Percentiles rank a stretch among this genome's conserved stretches.
Evolutionary conservation across 2,113 vertebrate genomes (phyloP).

Genomic region (Cricetomys ansorgei): DNA sequence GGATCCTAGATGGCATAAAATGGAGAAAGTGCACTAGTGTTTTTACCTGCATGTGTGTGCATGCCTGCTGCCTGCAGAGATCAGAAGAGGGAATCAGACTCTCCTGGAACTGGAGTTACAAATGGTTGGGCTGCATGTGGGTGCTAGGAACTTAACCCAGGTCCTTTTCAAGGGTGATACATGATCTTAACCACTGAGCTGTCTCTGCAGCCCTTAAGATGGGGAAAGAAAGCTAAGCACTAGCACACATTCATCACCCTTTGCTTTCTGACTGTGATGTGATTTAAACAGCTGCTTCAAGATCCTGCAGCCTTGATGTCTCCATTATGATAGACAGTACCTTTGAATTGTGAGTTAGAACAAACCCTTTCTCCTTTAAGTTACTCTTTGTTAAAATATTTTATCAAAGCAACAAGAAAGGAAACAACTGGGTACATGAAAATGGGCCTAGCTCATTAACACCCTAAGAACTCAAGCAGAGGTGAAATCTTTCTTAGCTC

Average conservation of each 20-base stretch:
- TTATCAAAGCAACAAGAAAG: not conserved
- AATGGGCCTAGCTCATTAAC: not conserved
- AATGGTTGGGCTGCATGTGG: not conserved
- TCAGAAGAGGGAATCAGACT: not conserved
- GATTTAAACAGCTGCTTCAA: too few relatives aligned
- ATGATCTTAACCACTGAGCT: not conserved
- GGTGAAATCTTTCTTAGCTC: slow-evolving; percentile 20
- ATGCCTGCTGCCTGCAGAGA: not conserved
- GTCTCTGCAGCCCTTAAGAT: not conserved
- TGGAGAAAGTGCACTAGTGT: not conserved
- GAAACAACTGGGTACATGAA: not conserved
- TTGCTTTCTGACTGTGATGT: not conserved
- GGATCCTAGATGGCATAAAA: not conserved
- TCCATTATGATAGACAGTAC: not conserved
- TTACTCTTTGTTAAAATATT: not conserved
- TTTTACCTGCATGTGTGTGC: not conserved
- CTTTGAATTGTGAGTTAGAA: not conserved
- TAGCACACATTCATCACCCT: not conserved
- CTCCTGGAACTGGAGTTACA: not conserved
- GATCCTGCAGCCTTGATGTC: not conserved
- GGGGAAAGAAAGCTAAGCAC: not conserved
- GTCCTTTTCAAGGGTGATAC: not conserved
- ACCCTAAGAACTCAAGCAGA: not conserved
- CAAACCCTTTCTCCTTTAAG: not conserved
- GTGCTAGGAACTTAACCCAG: not conserved